Conservation (phyloP, 2,888 invertebrate species). For the Leptura quadrifasciata region DNA sequence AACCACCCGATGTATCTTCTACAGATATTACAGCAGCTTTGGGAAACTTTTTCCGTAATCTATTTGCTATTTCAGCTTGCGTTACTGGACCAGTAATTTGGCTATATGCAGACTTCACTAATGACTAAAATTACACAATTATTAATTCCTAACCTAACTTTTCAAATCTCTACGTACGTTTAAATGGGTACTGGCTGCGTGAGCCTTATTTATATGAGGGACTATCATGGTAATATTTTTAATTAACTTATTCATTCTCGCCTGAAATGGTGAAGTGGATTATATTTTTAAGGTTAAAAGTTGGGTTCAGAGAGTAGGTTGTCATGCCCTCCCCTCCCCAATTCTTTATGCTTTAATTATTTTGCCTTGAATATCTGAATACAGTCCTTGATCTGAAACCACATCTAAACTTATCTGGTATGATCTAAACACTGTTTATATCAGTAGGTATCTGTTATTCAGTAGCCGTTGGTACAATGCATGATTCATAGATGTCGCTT, state of each 20-base stretch:
- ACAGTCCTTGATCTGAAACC: no score
- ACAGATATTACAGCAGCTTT: constrained; percentile 80
- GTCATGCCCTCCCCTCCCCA: no score
- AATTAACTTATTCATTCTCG: constrained; percentile 12
- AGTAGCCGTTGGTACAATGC: no score
- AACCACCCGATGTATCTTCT: constrained; percentile 85
- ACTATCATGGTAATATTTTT: constrained; percentile 11
- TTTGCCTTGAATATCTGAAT: no score
- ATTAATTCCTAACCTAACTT: constrained; percentile 22
- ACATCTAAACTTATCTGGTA: no score
- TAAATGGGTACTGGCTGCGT: background rate
- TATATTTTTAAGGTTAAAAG: background rate
- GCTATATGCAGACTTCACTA: constrained; percentile 15
- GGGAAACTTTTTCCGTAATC: constrained; percentile 76
- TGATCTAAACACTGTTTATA: no score
- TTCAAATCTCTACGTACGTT: constrained; percentile 15
- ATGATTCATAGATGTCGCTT: no score
- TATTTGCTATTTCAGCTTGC: constrained; percentile 70
- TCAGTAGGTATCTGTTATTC: no score
- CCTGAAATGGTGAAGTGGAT: background rate
- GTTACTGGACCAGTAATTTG: constrained; percentile 49
- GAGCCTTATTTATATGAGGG: background rate
- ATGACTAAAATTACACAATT: constrained; percentile 1
- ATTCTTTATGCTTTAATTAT: no score
- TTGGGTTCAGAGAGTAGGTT: no score